Percentiles rank a stretch among this genome's conserved stretches.
These are phyloP conservation scores for Eucera pruinosa DNA, from an alignment of 2,888 invertebrate genomes.

Conservation along the genomic window DNA sequence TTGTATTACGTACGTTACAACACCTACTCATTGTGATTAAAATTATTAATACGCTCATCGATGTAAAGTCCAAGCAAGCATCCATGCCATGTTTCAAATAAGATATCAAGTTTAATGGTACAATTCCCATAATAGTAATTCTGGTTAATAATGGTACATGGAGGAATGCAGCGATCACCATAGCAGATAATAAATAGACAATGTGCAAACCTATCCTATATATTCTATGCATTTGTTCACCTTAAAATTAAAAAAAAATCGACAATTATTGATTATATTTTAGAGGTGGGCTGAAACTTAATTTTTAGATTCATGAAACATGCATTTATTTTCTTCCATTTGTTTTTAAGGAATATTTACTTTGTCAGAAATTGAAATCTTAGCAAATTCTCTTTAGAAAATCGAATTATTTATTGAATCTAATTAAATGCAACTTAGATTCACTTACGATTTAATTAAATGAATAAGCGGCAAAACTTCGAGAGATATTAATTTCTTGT, in stretches of 20 bases:
- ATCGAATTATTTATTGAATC: too few species aligned
- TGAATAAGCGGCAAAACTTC: too few species aligned
- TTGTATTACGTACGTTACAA: slow-evolving; percentile 51
- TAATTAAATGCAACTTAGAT: too few species aligned
- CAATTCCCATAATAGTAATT: slow-evolving; percentile 77
- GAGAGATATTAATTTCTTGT: too few species aligned
- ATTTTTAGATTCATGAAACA: too few species aligned
- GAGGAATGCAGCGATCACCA: slow-evolving; percentile 82
- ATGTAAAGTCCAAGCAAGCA: slow-evolving; percentile 79
- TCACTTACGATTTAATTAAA: too few species aligned
- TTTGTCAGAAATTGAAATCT: too few species aligned
- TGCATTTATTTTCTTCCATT: too few species aligned
- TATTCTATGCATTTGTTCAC: slow-evolving; percentile 77
- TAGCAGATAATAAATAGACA: slow-evolving; percentile 78
- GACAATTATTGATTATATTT: not conserved
- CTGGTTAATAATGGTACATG: slow-evolving; percentile 80
- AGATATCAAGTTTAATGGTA: slow-evolving; percentile 79
- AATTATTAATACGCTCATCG: slow-evolving; percentile 79
- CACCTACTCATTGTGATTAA: slow-evolving; percentile 81
- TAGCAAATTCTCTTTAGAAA: too few species aligned
- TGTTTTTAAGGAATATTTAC: too few species aligned
- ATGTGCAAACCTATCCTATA: slow-evolving; percentile 76
- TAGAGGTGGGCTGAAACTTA: too few species aligned
- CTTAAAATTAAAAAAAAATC: slow-evolving; percentile 62
- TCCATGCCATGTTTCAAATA: slow-evolving; percentile 80